Evolutionary conservation across 2,888 invertebrate species (phyloP).

Genomic region (Drosophila antonietae): DNA sequence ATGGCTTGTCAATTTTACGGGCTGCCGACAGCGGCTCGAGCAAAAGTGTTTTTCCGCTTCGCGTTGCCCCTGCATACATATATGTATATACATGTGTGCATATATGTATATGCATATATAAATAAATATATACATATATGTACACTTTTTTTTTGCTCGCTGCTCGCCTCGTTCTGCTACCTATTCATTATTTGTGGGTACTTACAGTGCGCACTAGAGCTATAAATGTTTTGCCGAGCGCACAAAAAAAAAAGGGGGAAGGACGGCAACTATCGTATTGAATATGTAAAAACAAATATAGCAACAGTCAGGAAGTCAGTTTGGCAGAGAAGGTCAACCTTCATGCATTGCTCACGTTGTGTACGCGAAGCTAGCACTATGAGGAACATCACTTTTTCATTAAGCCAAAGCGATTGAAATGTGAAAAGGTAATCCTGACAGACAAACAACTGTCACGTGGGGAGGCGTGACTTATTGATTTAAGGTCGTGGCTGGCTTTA

Average conservation of each 20-base stretch:
- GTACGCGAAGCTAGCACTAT: neutral
- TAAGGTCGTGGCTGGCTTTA: neutral
- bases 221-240: constrained; percentile 31
- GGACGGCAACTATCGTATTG: constrained; percentile 35
- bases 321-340: constrained; percentile 7
- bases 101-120: neutral
- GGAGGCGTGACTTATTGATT: constrained; percentile 40
- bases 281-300: constrained; percentile 52
- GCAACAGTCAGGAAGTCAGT: constrained; percentile 23
- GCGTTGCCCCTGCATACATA: neutral
- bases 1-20: constrained; percentile 74
- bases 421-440: constrained; percentile 1
- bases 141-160: constrained; percentile 22
- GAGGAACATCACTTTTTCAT: constrained; percentile 37
- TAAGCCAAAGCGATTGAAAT: constrained; percentile 19
- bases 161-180: neutral
- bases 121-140: neutral
- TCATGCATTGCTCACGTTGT: constrained; percentile 49
- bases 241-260: constrained; percentile 12
- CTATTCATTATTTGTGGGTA: constrained; percentile 46
- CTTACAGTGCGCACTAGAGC: constrained; percentile 25
- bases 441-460: constrained; percentile 3
- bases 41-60: constrained; percentile 47
- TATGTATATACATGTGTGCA: neutral
- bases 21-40: constrained; percentile 38